Evolutionary conservation across 2,797 vertebrate genomes (phyloP).

Genomic region (Sternotherus odoratus): DNA sequence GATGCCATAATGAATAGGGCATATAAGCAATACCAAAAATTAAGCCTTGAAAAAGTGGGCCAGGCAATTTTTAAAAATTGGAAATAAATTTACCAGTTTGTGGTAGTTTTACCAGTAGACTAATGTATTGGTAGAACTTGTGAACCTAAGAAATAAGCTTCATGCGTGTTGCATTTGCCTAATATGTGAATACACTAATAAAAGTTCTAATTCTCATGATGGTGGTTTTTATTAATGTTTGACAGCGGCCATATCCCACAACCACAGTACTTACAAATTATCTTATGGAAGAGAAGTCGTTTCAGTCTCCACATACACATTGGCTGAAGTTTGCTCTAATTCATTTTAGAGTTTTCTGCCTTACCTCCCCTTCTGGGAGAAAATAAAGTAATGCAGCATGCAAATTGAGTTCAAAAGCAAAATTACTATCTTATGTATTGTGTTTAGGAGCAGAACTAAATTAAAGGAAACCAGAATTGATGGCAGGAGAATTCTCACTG

Average conservation of each 20-base stretch:
- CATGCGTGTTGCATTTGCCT: constrained; percentile 93
- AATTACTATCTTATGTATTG: not conserved
- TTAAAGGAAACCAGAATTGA: not conserved
- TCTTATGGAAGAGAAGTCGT: not conserved
- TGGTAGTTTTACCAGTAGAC: constrained; percentile 92
- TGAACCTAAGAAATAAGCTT: constrained; percentile 91
- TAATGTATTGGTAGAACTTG: constrained; percentile 89
- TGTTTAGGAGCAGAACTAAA: not conserved
- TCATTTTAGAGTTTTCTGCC: not conserved
- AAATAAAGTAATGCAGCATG: not conserved
- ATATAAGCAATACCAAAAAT: constrained; percentile 90
- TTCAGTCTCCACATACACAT: not conserved
- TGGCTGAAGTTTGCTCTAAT: not conserved
- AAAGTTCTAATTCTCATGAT: constrained; percentile 89
- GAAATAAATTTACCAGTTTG: constrained; percentile 89
- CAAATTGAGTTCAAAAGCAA: not conserved
- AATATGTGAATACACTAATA: constrained; percentile 97
- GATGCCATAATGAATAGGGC: constrained; percentile 80
- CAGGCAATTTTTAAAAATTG: constrained; percentile 81
- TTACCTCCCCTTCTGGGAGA: not conserved
- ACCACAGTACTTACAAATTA: too few species aligned
- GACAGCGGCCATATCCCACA: rapidly evolving
- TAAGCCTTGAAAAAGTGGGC: constrained; percentile 79
- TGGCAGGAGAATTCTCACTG: too few species aligned
- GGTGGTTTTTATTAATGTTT: not conserved